Conservation (phyloP, 1,140 invertebrate species). For the Aphaenogaster rudis region DNA sequence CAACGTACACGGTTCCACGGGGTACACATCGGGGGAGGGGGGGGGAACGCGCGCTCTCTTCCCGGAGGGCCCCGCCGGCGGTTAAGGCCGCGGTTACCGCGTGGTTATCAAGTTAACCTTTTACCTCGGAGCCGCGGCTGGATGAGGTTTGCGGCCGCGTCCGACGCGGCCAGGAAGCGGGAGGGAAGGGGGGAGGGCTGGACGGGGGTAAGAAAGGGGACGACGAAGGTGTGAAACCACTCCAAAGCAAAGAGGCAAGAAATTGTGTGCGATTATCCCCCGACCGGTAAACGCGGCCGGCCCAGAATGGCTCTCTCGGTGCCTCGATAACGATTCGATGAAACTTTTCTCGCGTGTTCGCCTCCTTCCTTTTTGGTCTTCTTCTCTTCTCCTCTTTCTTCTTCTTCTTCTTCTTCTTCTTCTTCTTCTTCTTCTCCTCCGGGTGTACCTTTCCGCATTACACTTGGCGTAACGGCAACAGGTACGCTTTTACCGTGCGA, state of each 20-base stretch:
- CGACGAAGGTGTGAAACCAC: conserved; percentile 85
- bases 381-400: neutral
- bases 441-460: conserved; percentile 13
- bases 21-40: neutral
- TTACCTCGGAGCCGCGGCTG: conserved; percentile 81
- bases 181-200: conserved; percentile 41
- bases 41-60: neutral
- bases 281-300: conserved; percentile 73
- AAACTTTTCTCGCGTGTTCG: conserved; percentile 75
- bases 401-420: neutral
- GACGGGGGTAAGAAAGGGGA: conserved; percentile 58
- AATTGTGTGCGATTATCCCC: conserved; percentile 86
- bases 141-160: conserved; percentile 70
- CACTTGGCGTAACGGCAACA: conserved; percentile 65
- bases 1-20: conserved; percentile 35
- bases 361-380: conserved; percentile 8
- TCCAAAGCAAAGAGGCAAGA: conserved; percentile 86
- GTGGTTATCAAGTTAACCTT: conserved; percentile 87
- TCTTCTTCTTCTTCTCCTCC: neutral
- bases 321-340: conserved; percentile 82
- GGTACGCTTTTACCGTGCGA: conserved; percentile 51
- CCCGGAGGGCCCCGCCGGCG: conserved; percentile 61
- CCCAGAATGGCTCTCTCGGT: conserved; percentile 53
- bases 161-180: conserved; percentile 48
- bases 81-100: conserved; percentile 82